Percentiles rank a stretch among this genome's conserved stretches.
These are phyloP conservation scores for Sebastes trivittatus DNA, from an alignment of 2,797 vertebrate species.

Conservation along the genomic window DNA sequence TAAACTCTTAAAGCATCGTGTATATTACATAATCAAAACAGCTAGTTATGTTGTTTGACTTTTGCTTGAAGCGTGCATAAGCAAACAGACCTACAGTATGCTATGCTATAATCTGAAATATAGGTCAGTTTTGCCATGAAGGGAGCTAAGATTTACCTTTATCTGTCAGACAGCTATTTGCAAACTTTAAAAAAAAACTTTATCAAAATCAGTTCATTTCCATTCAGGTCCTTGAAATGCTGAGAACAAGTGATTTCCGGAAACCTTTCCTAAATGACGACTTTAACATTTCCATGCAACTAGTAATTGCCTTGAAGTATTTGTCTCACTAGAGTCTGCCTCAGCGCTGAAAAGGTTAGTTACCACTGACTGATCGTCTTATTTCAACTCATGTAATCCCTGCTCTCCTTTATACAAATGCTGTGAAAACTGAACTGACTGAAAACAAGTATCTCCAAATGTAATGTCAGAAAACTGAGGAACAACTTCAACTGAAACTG, in stretches of 20 bases:
- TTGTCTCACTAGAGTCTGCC: conserved; percentile 20
- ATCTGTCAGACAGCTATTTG: background rate
- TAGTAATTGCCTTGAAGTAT: conserved; percentile 25
- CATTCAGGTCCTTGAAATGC: background rate
- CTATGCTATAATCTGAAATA: background rate
- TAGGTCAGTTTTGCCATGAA: background rate
- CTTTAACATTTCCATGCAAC: conserved; percentile 31
- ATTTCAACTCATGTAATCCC: conserved; percentile 12
- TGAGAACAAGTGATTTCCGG: background rate
- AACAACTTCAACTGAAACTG: conserved; percentile 21
- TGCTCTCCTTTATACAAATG: conserved; percentile 14
- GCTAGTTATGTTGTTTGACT: background rate
- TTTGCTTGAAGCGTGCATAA: background rate
- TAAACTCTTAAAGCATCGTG: background rate
- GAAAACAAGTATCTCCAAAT: conserved; percentile 23
- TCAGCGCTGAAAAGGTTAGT: conserved; percentile 51
- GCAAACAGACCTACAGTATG: background rate
- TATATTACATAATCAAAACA: background rate
- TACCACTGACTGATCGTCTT: conserved; percentile 30
- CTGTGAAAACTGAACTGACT: conserved; percentile 10
- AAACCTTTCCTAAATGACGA: background rate
- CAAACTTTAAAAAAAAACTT: background rate
- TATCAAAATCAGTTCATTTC: background rate
- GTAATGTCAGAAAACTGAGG: background rate
- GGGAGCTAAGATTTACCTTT: background rate